phyloP scores from a whole-genome alignment of 2,888 invertebrate genomes.

The Ditula angustiorana region DNA sequence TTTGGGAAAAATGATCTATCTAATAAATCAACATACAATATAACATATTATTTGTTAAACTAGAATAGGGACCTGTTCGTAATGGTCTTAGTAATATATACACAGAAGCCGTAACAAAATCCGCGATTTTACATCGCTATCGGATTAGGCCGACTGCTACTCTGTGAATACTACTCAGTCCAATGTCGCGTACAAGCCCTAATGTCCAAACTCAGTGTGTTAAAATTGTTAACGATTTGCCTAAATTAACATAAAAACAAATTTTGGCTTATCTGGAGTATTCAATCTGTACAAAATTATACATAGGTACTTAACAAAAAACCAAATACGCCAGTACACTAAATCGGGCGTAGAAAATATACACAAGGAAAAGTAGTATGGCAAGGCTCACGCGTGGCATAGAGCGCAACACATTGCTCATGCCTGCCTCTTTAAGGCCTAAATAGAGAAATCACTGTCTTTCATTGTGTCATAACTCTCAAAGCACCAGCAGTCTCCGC shows the following conservation, averaged over 20 bases:
- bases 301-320: conserved; percentile 12
- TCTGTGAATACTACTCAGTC: background rate
- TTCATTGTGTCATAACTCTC: background rate
- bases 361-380: conserved; percentile 5
- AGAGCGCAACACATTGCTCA: background rate
- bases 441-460: background rate
- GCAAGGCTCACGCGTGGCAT: conserved; percentile 16
- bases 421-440: background rate
- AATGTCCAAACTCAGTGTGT: background rate
- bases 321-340: background rate
- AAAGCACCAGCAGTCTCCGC: background rate
- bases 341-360: conserved; percentile 7
- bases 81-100: background rate
- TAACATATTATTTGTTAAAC: background rate
- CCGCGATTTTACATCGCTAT: background rate
- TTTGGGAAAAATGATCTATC: too few species aligned
- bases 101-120: background rate
- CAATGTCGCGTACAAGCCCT: background rate
- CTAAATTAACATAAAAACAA: background rate
- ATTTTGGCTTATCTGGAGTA: background rate
- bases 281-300: conserved; percentile 26
- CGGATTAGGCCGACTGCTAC: background rate
- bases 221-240: background rate
- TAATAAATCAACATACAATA: too few species aligned
- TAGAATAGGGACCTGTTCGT: background rate